Evolutionary conservation across 2,113 vertebrate species (phyloP).

Genomic region (Elephantulus edwardii): DNA sequence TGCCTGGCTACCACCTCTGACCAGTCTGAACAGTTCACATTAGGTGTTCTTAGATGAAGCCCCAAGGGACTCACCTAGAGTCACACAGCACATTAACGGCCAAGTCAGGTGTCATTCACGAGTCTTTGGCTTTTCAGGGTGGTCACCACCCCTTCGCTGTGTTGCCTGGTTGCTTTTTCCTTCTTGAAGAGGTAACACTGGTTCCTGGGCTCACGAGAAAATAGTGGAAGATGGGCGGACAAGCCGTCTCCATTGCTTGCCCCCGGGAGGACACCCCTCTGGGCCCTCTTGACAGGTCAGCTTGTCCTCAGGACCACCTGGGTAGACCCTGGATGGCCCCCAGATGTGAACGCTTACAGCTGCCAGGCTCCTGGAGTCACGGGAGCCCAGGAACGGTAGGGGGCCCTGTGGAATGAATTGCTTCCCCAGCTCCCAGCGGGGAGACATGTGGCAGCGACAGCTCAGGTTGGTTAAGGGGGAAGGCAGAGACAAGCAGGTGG

Average conservation of each 20-base stretch:
- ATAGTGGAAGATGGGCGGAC: background rate
- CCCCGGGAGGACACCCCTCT: background rate
- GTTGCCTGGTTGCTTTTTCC: background rate
- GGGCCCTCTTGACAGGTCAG: background rate
- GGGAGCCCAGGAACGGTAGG: background rate
- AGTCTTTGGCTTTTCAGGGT: background rate
- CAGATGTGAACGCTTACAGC: background rate
- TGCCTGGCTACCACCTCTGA: too few species aligned
- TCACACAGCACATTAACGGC: background rate
- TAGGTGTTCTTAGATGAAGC: too few species aligned
- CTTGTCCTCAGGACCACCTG: background rate
- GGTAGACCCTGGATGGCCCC: background rate
- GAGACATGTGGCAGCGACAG: background rate
- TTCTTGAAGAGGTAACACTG: background rate
- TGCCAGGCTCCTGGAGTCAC: background rate
- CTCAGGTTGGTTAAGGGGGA: background rate
- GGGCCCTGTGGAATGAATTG: background rate
- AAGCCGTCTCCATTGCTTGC: background rate
- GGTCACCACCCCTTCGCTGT: background rate
- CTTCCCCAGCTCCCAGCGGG: constrained; percentile 9
- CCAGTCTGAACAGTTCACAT: too few species aligned
- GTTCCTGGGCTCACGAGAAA: background rate
- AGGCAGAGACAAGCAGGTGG: background rate
- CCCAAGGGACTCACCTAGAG: background rate
- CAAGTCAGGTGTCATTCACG: background rate